Base-by-base conservation (phyloP, 2,797 vertebrate species). In the Babyrousa celebensis region DNA sequence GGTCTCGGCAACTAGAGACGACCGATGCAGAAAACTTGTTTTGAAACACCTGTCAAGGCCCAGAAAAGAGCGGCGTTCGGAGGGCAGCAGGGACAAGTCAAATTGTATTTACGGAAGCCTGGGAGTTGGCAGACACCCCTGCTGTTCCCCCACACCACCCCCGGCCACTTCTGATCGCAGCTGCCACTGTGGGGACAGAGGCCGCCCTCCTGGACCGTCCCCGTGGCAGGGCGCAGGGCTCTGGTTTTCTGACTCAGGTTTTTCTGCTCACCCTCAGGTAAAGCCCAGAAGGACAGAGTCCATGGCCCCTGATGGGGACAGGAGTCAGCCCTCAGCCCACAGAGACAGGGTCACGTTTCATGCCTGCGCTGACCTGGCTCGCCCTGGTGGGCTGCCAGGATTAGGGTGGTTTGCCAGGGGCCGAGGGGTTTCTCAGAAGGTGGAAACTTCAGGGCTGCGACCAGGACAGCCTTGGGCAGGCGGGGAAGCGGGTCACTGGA, bases 101-200 rank as follows among this genome's bases (percentile, higher is more conserved):
- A 0, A 0, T 0, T 4, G 1, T 3, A 3, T 3, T 3, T 20
- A 20, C 3, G 12, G 56, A 12, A 0, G n/a, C 17, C 8, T 2
- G 0, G 23, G 65, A 12, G n/a, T 1, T 20, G 10, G 6, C 16
- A 21, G 12, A 9, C 18, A 2, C 8, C 0, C 0, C 23, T 3
- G 14, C 36, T 48, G 0, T 27, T 3, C 18, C 23, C 85, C 15
- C n/a, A 4, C 67, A 10, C 4, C 27, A 20, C 6, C 56, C 67
- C 11, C 1, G 62, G 27, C n/a, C 60, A 18, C 0, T 0, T 17
- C 43, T 48, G 48, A 11, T n/a, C 25, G 18, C 68, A 18, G 72
- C 18, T 21, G 18, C 18, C 18, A 60, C 6, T 2, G 5, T 32
- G 29, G 32, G 29, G 4, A 8, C n/a, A 12, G 21, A n/a, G 2